A percentile compares a stretch with the other conserved stretches of the same genome.
These are phyloP conservation scores for Cheirogaleus medius DNA, from an alignment of 2,113 vertebrate species.

Conservation along the genomic window DNA sequence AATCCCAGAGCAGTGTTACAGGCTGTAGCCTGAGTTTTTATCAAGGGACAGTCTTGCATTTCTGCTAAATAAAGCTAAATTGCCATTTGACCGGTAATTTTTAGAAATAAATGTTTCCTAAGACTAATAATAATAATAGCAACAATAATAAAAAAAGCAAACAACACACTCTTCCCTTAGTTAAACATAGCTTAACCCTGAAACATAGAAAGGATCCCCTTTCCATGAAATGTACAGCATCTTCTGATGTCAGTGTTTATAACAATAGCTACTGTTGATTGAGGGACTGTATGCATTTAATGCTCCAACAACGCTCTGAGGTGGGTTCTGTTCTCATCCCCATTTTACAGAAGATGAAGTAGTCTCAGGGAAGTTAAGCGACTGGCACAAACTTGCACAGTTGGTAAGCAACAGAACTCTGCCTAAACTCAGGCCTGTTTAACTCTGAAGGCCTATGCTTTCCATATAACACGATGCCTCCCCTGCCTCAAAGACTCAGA, in stretches of 20 bases:
- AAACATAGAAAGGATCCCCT: neutral
- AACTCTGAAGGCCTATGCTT: neutral
- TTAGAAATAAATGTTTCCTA: conserved; percentile 24
- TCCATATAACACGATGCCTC: neutral
- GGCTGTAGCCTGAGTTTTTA: neutral
- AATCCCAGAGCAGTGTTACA: neutral
- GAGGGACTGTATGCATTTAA: neutral
- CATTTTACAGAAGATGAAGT: neutral
- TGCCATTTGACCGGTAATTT: neutral
- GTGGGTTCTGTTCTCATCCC: neutral
- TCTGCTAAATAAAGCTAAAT: conserved; percentile 12
- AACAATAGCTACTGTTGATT: neutral
- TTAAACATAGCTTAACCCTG: neutral
- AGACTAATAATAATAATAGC: neutral
- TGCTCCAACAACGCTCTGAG: neutral
- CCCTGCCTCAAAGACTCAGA: neutral
- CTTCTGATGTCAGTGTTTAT: neutral
- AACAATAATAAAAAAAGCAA: conserved; percentile 19
- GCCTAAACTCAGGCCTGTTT: neutral
- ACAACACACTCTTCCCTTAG: neutral
- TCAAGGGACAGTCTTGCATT: conserved; percentile 28
- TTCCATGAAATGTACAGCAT: neutral
- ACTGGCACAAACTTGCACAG: neutral
- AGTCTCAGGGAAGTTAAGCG: neutral
- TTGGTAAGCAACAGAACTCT: neutral